phyloP scores from a whole-genome alignment of 2,888 invertebrate species.

The Athrips mouffetella region DNA sequence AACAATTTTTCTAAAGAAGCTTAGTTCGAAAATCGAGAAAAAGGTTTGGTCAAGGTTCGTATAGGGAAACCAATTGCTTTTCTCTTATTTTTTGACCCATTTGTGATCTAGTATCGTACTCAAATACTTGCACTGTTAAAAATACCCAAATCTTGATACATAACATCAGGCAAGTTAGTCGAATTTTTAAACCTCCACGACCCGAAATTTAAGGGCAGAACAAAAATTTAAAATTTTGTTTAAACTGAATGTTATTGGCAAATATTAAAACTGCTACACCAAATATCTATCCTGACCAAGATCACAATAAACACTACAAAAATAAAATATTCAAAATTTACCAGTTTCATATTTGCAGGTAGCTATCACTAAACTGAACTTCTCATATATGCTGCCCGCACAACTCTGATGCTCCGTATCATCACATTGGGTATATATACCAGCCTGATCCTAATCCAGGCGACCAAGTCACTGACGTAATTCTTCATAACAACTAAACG shows the following conservation, averaged over 20 bases:
- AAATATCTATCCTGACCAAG: neutral
- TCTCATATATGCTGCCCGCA: conserved; percentile 42
- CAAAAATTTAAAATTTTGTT: too few species aligned
- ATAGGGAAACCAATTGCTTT: too few species aligned
- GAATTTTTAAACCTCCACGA: too few species aligned
- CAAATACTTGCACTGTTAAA: too few species aligned
- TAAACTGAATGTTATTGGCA: neutral
- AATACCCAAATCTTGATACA: too few species aligned
- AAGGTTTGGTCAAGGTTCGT: too few species aligned
- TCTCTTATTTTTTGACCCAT: too few species aligned
- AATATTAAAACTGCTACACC: neutral
- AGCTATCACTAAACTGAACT: conserved; percentile 34
- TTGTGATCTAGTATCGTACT: too few species aligned
- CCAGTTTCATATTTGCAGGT: conserved; percentile 68
- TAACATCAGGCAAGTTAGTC: too few species aligned
- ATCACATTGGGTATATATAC: conserved; percentile 59
- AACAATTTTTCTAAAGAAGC: too few species aligned
- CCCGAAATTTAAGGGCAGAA: too few species aligned
- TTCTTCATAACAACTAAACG: conserved; percentile 40
- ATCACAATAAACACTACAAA: neutral
- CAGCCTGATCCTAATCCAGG: conserved; percentile 48
- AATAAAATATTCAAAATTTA: conserved; percentile 35
- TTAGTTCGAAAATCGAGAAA: too few species aligned
- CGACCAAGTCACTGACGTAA: conserved; percentile 61
- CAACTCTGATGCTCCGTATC: conserved; percentile 48